A percentile compares a stretch with the other conserved stretches of the same genome.
Evolutionary conservation across 1,140 invertebrate species (phyloP).

Genomic region (Cotesia typhae): DNA sequence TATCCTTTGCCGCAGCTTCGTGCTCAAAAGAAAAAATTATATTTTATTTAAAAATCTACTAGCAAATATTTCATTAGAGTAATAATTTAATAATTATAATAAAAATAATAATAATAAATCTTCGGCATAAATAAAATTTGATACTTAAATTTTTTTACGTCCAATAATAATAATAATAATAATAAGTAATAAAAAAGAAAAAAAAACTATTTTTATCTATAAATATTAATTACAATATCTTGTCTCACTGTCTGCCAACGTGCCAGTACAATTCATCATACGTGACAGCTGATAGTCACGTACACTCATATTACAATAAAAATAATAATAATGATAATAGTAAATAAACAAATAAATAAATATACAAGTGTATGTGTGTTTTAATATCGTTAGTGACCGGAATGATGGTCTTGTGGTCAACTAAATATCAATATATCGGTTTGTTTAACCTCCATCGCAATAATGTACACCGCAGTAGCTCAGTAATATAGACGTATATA

Average conservation of each 20-base stretch:
- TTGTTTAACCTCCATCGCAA: background rate
- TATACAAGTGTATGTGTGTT: constrained; percentile 25
- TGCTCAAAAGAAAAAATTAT: background rate
- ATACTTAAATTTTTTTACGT: background rate
- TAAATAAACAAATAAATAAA: constrained; percentile 20
- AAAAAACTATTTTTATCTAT: background rate
- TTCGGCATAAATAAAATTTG: background rate
- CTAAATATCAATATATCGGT: constrained; percentile 19
- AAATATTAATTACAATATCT: constrained; percentile 3
- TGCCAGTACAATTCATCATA: constrained; percentile 27
- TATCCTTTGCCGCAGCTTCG: too few species aligned
- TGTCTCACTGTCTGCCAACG: constrained; percentile 29
- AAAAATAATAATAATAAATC: background rate
- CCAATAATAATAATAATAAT: too few species aligned
- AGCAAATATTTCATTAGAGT: background rate
- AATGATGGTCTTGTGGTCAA: constrained; percentile 22
- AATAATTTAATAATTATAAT: background rate
- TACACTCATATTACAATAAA: background rate
- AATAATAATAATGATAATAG: background rate
- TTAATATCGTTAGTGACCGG: constrained; percentile 27
- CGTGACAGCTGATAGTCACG: constrained; percentile 19
- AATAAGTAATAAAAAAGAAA: background rate
- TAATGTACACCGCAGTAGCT: too few species aligned
- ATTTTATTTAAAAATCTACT: constrained; percentile 2
- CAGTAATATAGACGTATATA: background rate